Percentiles rank a stretch among this genome's conserved stretches.
phyloP scores from a whole-genome alignment of 1,140 invertebrate genomes.

The Coenobita brevimanus region DNA sequence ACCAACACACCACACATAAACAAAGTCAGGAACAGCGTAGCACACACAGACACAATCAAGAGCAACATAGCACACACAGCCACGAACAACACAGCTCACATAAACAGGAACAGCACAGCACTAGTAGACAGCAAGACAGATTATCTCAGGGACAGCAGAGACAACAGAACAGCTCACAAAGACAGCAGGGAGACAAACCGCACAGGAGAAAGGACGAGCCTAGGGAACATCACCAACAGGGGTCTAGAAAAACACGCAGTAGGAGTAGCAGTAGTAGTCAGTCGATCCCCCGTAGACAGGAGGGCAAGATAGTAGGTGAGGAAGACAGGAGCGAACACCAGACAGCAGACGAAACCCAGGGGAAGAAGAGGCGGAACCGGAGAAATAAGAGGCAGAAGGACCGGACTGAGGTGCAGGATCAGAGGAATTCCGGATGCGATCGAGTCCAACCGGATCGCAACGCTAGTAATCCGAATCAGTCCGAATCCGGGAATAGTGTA shows the following conservation, averaged over 20 bases:
- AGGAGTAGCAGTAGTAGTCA: constrained; percentile 40
- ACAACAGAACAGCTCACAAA: background rate
- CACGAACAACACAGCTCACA: background rate
- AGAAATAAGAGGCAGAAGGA: constrained; percentile 34
- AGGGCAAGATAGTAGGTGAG: background rate
- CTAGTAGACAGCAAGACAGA: background rate
- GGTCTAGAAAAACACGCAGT: constrained; percentile 16
- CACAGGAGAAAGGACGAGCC: background rate
- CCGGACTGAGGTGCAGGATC: background rate
- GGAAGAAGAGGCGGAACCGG: constrained; percentile 46
- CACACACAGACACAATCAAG: too few relatives aligned
- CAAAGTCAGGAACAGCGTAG: too few relatives aligned
- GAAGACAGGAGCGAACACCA: background rate
- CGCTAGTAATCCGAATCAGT: too few relatives aligned
- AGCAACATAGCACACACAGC: too few relatives aligned
- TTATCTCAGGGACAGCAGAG: background rate
- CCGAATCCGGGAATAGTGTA: too few relatives aligned
- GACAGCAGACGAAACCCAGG: constrained; percentile 20
- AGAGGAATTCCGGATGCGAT: background rate
- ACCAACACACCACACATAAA: too few relatives aligned
- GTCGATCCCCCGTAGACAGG: background rate
- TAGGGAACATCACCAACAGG: background rate
- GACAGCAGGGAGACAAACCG: background rate
- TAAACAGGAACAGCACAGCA: constrained; percentile 1
- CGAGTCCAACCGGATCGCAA: background rate